Evolutionary conservation across 2,888 invertebrate genomes (phyloP).

Genomic region (Apodemia hepburni): DNA sequence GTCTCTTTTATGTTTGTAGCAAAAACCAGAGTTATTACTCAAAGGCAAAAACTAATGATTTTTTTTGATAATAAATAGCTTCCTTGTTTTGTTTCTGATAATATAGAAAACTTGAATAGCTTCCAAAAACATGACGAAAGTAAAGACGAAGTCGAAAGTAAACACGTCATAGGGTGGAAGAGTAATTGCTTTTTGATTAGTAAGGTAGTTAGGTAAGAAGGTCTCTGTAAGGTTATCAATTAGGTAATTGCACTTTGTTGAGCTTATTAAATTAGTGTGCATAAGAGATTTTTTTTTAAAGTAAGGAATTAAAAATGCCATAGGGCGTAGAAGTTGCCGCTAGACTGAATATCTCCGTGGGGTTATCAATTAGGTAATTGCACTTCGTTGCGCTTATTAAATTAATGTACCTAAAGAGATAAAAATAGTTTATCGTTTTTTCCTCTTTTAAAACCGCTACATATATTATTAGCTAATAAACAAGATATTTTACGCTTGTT

Average conservation of each 20-base stretch:
- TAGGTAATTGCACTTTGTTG: background rate
- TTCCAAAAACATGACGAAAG: too few relatives aligned
- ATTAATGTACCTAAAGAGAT: background rate
- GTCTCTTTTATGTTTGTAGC: slow-evolving; percentile 19
- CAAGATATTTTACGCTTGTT: too few relatives aligned
- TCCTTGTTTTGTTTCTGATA: too few relatives aligned
- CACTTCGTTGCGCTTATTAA: background rate
- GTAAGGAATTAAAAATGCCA: too few relatives aligned
- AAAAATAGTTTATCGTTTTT: background rate
- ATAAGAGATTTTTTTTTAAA: background rate
- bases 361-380: background rate
- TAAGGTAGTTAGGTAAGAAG: too few relatives aligned
- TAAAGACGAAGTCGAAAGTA: too few relatives aligned
- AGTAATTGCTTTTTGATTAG: background rate
- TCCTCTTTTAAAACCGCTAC: background rate
- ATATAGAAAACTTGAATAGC: too few relatives aligned
- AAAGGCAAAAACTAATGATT: slow-evolving; percentile 19
- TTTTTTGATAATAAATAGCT: background rate
- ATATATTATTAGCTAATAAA: too few relatives aligned
- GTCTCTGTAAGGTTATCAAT: background rate
- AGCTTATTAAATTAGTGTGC: background rate
- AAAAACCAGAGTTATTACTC: too few relatives aligned
- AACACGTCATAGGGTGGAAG: too few relatives aligned
- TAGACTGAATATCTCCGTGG: background rate
- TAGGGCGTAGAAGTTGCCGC: background rate